Percentiles rank a stretch among this genome's conserved stretches.
Evolutionary conservation across 2,888 invertebrate genomes (phyloP).

Genomic region (Entomobrya proxima): DNA sequence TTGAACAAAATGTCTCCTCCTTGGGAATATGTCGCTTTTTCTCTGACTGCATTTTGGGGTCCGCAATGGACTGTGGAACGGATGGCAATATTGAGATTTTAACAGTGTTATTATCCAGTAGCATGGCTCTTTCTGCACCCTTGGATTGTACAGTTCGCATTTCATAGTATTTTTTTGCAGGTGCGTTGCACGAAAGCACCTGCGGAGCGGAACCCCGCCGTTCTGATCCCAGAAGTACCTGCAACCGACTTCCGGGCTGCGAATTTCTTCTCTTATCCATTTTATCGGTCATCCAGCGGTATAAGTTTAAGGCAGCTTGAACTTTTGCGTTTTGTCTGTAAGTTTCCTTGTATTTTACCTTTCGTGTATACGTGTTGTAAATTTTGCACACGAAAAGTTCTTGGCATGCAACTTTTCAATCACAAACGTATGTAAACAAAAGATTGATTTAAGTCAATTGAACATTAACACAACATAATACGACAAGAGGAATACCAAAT

Average conservation of each 20-base stretch:
- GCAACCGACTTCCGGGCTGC: slow-evolving; percentile 41
- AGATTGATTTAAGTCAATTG: neutral
- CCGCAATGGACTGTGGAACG: slow-evolving; percentile 80
- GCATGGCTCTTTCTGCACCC: slow-evolving; percentile 61
- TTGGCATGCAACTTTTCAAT: slow-evolving; percentile 1
- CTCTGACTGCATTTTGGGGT: slow-evolving; percentile 78
- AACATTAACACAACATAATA: neutral
- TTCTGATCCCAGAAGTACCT: neutral
- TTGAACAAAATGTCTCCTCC: slow-evolving; percentile 82
- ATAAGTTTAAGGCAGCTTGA: too few species aligned
- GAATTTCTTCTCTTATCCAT: slow-evolving; percentile 45
- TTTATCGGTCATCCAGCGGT: slow-evolving; percentile 15
- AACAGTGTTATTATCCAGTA: slow-evolving; percentile 77
- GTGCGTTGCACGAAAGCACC: slow-evolving; percentile 23
- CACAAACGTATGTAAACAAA: neutral
- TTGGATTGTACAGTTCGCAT: slow-evolving; percentile 44
- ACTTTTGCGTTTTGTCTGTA: neutral
- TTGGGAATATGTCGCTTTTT: slow-evolving; percentile 47
- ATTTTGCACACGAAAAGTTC: too few species aligned
- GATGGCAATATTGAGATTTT: slow-evolving; percentile 80
- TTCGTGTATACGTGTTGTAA: too few species aligned
- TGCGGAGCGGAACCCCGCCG: slow-evolving; percentile 43
- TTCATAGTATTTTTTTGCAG: slow-evolving; percentile 48
- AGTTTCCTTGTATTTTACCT: too few species aligned
- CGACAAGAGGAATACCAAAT: neutral